phyloP scores from a whole-genome alignment of 2,113 vertebrate species.

The Cebidichthys violaceus region DNA sequence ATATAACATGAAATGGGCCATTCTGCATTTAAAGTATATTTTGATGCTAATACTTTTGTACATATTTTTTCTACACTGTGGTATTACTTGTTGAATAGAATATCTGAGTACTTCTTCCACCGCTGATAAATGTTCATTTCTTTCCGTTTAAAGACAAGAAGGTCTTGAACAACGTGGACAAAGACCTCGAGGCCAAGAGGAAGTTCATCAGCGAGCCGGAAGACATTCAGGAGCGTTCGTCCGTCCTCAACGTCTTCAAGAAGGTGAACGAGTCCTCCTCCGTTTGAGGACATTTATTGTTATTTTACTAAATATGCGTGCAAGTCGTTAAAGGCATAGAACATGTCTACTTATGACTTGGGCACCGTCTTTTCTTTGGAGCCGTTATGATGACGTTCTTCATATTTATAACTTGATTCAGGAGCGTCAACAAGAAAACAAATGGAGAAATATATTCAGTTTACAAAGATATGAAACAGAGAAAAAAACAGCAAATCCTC shows the following conservation, averaged over 20 bases:
- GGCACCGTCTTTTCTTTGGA: background rate
- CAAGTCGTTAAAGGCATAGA: background rate
- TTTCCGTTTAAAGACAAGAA: slow-evolving; percentile 12
- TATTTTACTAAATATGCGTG: background rate
- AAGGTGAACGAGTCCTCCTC: slow-evolving; percentile 43
- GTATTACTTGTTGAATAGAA: background rate
- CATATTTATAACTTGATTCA: background rate
- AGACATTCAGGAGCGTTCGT: slow-evolving; percentile 24
- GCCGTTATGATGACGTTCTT: no score
- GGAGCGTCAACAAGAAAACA: background rate
- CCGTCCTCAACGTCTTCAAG: slow-evolving; percentile 63
- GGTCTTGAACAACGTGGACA: background rate
- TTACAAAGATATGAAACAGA: background rate
- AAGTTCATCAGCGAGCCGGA: background rate
- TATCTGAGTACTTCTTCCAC: no score
- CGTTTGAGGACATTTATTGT: background rate
- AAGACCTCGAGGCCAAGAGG: slow-evolving; percentile 19
- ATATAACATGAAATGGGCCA: no score
- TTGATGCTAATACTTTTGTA: no score
- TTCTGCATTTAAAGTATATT: no score
- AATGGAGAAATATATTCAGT: background rate
- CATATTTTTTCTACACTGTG: background rate
- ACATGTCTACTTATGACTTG: background rate
- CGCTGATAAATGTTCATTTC: background rate
- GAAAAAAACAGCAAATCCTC: background rate